Conservation (phyloP, 2,888 invertebrate species). For the Yponomeuta malinellus region DNA sequence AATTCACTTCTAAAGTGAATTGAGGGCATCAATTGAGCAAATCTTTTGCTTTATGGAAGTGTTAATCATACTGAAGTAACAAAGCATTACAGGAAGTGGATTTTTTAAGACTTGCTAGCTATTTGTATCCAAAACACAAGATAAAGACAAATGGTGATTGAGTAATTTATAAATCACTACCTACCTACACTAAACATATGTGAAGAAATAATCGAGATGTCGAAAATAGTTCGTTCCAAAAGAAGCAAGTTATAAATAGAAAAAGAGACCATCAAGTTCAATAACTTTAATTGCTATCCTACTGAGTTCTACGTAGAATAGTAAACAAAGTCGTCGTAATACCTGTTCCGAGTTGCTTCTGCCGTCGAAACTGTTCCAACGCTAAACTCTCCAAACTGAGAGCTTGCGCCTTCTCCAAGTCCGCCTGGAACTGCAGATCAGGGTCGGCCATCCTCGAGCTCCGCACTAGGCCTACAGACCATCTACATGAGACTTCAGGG, state of each 20-base stretch:
- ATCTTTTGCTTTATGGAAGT: constrained; percentile 1
- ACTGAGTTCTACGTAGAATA: not conserved
- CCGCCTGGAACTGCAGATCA: constrained; percentile 89
- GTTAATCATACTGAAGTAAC: not conserved
- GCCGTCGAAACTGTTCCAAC: constrained; percentile 85
- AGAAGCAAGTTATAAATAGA: not conserved
- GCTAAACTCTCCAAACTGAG: constrained; percentile 91
- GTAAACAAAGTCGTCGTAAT: not conserved
- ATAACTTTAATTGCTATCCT: not conserved
- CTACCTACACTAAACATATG: too few relatives aligned
- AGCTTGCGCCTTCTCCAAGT: constrained; percentile 91
- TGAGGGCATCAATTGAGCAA: constrained; percentile 13
- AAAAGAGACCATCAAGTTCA: not conserved
- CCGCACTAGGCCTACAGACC: constrained; percentile 24
- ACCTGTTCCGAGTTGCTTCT: constrained; percentile 56
- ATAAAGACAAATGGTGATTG: too few relatives aligned
- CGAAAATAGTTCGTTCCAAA: too few relatives aligned
- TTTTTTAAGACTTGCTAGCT: too few relatives aligned
- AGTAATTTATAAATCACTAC: too few relatives aligned
- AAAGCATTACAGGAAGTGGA: not conserved
- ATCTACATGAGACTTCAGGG: constrained; percentile 45
- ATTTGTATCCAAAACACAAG: too few relatives aligned
- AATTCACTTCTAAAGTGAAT: constrained; percentile 3
- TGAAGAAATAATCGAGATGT: too few relatives aligned
- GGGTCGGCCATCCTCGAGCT: constrained; percentile 77